Evolutionary conservation across 2,797 vertebrate species (phyloP).

Genomic region (Uromys caudimaculatus): DNA sequence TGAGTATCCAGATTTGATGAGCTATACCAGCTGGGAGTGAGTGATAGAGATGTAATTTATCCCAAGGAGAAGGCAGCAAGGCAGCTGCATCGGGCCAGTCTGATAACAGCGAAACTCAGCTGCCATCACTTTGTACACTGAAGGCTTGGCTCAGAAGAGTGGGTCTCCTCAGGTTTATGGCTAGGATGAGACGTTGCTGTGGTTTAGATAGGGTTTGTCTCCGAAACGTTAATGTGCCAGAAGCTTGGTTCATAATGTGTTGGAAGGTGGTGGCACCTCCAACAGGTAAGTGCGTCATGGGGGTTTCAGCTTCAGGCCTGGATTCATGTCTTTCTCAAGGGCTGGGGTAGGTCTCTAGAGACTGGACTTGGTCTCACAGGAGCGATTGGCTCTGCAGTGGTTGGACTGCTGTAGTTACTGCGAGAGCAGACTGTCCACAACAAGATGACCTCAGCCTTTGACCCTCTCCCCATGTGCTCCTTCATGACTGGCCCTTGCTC

Average conservation of each 20-base stretch:
- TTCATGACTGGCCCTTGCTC: neutral
- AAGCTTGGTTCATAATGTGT: neutral
- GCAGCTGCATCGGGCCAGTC: neutral
- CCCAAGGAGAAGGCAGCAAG: neutral
- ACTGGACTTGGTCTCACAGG: neutral
- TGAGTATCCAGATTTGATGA: slow-evolving; percentile 8
- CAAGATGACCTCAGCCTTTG: neutral
- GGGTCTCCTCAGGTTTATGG: neutral
- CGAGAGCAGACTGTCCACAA: neutral
- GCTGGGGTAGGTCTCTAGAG: neutral
- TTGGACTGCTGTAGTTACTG: neutral
- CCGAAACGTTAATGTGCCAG: neutral
- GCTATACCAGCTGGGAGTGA: neutral
- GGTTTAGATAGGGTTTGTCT: neutral
- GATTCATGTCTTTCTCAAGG: neutral
- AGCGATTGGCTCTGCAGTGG: neutral
- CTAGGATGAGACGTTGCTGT: neutral
- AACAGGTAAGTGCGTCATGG: neutral
- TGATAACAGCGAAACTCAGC: neutral
- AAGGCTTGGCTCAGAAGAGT: neutral
- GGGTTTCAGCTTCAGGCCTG: neutral
- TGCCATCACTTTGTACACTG: neutral
- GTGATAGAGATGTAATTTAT: neutral
- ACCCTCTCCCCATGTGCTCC: neutral
- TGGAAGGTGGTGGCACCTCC: neutral